Base-by-base conservation (phyloP, 2,888 invertebrate species). In the Allacma fusca region DNA sequence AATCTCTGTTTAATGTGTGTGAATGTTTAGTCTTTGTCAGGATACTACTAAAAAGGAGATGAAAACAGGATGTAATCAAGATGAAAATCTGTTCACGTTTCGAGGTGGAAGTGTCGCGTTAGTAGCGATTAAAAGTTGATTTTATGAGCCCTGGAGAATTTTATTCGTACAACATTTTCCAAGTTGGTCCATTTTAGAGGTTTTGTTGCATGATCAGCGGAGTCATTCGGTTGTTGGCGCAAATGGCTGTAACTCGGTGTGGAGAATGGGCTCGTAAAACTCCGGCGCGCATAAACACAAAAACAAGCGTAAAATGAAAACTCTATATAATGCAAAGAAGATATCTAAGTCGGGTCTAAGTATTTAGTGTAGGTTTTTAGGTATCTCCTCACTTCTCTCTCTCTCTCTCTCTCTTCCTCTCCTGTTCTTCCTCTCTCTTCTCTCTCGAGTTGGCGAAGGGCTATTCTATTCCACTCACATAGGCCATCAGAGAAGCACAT, bases 191-290 rank as follows among this genome's bases (percentile, higher is more conserved):
- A 64, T 75, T 78, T 75, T 71, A 70, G 70, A 71, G 75, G 78
- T 75, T 78, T 74, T 75, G 74, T 69, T 78, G 70, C 78, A 78
- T 75, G 74, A 68, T 74, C 74, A 70, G 78, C 74, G 62, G 70
- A 74, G 74, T 74, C 74, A 67, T 65, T 74, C 65, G 29, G 65
- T 44, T 65, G 74, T 62, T 62, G 64, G 78, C 67, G 76, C 78
- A 79, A 79, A 79, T 79, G 78, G 78, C 73, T 76, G 78, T 78
- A 73, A 79, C 80, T 76, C 71, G 75, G 76, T 78, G 79, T 73
- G 76, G 78, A 79, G 78, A 80, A 80, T 79, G 78, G 78, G 76
- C 78, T 79, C 80, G 75, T 80, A 80, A 80, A 79, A 79, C 69
- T 75, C 44, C 76, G 75, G 73, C 64, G 73, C 76, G 78, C 76